A percentile compares a stretch with the other conserved stretches of the same genome.
These are phyloP conservation scores for Xanthostigma xanthostigma DNA, from an alignment of 2,888 invertebrate species.

Conservation along the genomic window DNA sequence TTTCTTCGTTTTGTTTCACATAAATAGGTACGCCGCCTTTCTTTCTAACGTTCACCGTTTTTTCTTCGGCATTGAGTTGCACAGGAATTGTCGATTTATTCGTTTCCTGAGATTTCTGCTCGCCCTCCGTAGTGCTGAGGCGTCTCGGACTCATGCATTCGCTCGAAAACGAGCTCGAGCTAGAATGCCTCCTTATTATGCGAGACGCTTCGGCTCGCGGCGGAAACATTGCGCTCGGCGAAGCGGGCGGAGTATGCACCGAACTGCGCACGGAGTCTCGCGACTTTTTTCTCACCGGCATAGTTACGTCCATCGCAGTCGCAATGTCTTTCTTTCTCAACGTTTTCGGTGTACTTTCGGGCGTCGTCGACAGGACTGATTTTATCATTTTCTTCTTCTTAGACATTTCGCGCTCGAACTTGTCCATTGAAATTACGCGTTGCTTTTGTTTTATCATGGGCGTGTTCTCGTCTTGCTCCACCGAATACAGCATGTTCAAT, in stretches of 20 bases:
- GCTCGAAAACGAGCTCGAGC: conserved; percentile 60
- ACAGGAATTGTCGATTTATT: background rate
- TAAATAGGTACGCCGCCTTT: conserved; percentile 6
- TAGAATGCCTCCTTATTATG: conserved; percentile 69
- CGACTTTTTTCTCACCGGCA: conserved; percentile 23
- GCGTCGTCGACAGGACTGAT: conserved; percentile 19
- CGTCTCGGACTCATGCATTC: conserved; percentile 48
- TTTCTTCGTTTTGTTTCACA: conserved; percentile 7
- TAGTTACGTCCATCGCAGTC: conserved; percentile 13
- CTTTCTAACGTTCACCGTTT: background rate
- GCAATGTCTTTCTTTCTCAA: conserved; percentile 31
- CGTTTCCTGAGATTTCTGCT: background rate
- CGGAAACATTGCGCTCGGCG: conserved; percentile 45
- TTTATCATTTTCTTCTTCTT: conserved; percentile 18
- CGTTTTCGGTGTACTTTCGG: conserved; percentile 29
- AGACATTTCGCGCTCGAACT: conserved; percentile 22
- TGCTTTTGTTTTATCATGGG: conserved; percentile 25
- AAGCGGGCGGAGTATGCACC: conserved; percentile 30
- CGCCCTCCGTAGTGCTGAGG: conserved; percentile 26
- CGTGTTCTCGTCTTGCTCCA: conserved; percentile 36
- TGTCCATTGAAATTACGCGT: conserved; percentile 25
- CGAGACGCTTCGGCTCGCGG: conserved; percentile 59
- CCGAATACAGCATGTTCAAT: conserved; percentile 68
- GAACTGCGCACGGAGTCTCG: conserved; percentile 26
- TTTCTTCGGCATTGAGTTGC: conserved; percentile 1